Base-by-base conservation (phyloP, 2,113 vertebrate species). In the Saccopteryx leptura region DNA sequence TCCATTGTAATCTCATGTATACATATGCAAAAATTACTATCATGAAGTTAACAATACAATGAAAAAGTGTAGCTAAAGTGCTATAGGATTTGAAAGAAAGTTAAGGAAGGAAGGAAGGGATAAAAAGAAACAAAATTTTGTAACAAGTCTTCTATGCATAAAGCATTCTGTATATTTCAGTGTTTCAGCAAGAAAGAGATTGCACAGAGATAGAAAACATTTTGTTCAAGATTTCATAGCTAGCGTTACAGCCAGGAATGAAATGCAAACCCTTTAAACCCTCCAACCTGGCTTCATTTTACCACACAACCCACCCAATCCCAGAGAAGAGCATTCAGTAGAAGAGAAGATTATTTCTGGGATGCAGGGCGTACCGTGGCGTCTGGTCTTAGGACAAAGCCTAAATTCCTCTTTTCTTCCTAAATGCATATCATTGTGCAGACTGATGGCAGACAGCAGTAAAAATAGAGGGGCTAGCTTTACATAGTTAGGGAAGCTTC, bases 401-500 rank as follows among this genome's bases (percentile, higher is more conserved):
- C 50, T 61, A 88, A 74, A 84, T 88, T 90, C 86, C 50, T 60
- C 56, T 76, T 92, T 95, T 76, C n/a, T 66, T 69, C 15, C 46
- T 74, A 84, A 95, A 19, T 88, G 31, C 52, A 5, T 74, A 46
- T 88, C 52, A 56, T 50, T 82, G 46, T 93, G 26, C 58, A 84
- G 61, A 78, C 5, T 76, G 92, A 71, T 91, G 71, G 88, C 52
- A 96, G 48, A 31, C 72, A 72, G 31, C 61, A 88, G 26, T 54
- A 88, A 74, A 83, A 94, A 88, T 76, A 90, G 79, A 96, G 84
- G 61, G 71, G 93, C 89, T 92, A 92, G 80, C 31, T 78, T 93
- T 79, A 52, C 52, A 88, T 82, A 71, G 96, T 96, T 96, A 94
- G 81, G 66, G 85, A 90, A 92, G 66, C 72, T 85, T 90, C 90